Evolutionary conservation across 2,888 invertebrate species (phyloP), one percentile per base, ranked within the genome.

Genomic region (Apamea crenata): DNA sequence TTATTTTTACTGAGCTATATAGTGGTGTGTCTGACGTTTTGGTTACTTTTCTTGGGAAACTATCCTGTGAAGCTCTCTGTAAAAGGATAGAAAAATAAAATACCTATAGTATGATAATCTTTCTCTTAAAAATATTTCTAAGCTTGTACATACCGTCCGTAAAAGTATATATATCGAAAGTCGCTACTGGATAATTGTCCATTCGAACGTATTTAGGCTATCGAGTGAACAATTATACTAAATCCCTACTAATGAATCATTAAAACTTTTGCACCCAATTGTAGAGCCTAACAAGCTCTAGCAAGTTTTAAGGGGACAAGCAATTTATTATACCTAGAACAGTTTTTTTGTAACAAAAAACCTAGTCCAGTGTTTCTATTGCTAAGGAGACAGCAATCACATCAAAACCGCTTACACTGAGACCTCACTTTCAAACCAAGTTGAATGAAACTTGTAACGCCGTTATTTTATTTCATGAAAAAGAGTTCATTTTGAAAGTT

Each of bases 401-500:
- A 53, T 36, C 0, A 29, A 3, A 69, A 56, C 29, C 82, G 87
- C 87, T 84, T 0, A 4, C 61, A 82, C 2, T 66, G 61, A 14
- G 21, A 73, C 83, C 79, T n/a, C 0, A 72, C 71, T 32, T 32
- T 40, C 16, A 53, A 70, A 79, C 73, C 61, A 83, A 88, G 82
- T 88, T 74, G 80, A 83, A 84, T 83, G 67, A 87, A 89, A 89
- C 82, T 87, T 84, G 81, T 87, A 83, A 83, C 84, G 70, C 36
- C 72, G 82, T 84, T 84, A 85, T 84, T 90, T 89, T 86, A 88
- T 89, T 90, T 84, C 81, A 87, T 81, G 82, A 81, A 89, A 89
- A 89, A 90, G 89, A 89, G 86, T 89, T 86, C 78, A 84, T 87
- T 88, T 79, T 73, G 75, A 77, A 87, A 89, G 90, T 90, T 90